Evolutionary conservation across 1,140 invertebrate species (phyloP).

Genomic region (Rhopalosiphum maidis): DNA sequence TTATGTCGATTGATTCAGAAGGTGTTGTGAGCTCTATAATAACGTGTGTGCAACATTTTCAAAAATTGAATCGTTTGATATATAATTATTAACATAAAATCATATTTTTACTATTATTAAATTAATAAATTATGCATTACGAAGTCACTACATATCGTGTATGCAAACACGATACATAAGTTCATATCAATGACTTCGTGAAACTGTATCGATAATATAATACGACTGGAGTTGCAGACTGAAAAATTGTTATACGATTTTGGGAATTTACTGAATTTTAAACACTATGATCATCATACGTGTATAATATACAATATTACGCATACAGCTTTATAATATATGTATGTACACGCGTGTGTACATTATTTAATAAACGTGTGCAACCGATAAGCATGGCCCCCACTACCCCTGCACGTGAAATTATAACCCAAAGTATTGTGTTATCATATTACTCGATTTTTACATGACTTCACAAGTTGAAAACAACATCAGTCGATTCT

Average conservation of each 20-base stretch:
- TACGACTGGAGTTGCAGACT: neutral
- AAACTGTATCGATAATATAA: neutral
- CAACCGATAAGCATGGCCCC: neutral
- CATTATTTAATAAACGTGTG: neutral
- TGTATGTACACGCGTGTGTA: too few relatives aligned
- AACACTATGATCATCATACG: neutral
- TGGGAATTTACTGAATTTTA: neutral
- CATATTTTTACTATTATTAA: too few relatives aligned
- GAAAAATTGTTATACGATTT: neutral
- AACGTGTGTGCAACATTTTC: too few relatives aligned
- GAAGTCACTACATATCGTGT: too few relatives aligned
- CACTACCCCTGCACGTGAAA: neutral
- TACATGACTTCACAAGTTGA: slow-evolving; percentile 41
- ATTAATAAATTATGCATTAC: too few relatives aligned
- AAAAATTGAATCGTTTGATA: too few relatives aligned
- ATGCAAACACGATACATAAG: too few relatives aligned
- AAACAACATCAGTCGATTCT: slow-evolving; percentile 3
- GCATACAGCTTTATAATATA: neutral
- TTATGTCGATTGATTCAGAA: too few relatives aligned
- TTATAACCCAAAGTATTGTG: neutral
- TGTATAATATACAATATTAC: neutral
- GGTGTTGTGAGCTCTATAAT: too few relatives aligned
- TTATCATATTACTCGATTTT: slow-evolving; percentile 25
- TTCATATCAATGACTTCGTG: neutral
- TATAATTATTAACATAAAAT: too few relatives aligned